Conservation (phyloP, 1,140 invertebrate species). For the Pteromalus puparum region DNA sequence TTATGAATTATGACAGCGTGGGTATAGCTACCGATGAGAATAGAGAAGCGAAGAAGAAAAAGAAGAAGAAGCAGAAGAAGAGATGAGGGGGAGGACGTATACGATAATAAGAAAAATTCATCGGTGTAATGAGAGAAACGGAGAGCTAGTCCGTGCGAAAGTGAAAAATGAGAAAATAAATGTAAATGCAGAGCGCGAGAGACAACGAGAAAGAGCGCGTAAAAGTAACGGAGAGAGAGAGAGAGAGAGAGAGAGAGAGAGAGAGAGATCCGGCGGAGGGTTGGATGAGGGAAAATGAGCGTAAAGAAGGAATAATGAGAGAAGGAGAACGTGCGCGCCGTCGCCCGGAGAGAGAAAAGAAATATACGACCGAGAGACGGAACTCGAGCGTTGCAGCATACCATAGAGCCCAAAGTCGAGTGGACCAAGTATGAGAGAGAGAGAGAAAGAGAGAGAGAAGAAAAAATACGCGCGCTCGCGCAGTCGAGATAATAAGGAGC, state of each 20-base stretch:
- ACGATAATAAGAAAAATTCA: conserved; percentile 52
- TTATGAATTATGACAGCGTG: conserved; percentile 28
- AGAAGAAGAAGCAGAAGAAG: conserved; percentile 41
- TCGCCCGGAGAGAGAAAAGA: conserved; percentile 9
- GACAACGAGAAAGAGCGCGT: conserved; percentile 28
- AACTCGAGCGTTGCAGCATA: background rate
- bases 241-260: conserved; percentile 21
- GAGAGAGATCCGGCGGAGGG: conserved; percentile 43
- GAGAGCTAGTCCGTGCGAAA: conserved; percentile 9
- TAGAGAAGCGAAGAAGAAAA: conserved; percentile 24
- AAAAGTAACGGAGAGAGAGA: conserved; percentile 38
- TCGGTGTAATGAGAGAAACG: conserved; percentile 41
- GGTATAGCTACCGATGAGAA: background rate
- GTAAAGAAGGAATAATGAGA: conserved; percentile 38
- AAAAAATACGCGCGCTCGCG: background rate
- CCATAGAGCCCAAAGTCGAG: background rate
- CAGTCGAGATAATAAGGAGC: conserved; percentile 14
- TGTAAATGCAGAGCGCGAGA: conserved; percentile 34
- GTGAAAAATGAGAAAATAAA: conserved; percentile 41
- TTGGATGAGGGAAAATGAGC: conserved; percentile 38
- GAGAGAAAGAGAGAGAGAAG: background rate
- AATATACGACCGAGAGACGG: conserved; percentile 21
- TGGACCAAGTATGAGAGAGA: background rate
- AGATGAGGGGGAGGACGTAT: conserved; percentile 20
- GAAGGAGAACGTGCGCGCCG: conserved; percentile 15